Evolutionary conservation across 2,797 vertebrate species (phyloP), one percentile per base, ranked within the genome.

Genomic region (Pteropus rufus): DNA sequence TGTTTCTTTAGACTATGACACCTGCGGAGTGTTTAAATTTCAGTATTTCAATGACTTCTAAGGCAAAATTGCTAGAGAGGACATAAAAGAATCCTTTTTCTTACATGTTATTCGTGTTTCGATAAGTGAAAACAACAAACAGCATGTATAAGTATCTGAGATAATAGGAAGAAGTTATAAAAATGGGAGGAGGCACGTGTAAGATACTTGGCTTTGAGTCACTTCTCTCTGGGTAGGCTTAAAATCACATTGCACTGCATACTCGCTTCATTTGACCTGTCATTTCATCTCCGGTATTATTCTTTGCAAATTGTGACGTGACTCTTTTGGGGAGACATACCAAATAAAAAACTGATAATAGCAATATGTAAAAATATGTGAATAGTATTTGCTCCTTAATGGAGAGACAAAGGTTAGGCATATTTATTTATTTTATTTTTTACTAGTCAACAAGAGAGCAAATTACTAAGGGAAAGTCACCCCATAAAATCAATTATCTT

Each of bases 1-100:
- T 65, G 87, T 82, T 95, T 10, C 88, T 94, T 46, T 92, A 79
- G 96, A 12, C 0, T 72, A 73, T 96, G 98, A 97, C 98, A 99
- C 98, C 98, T 98, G 98, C 96, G 82, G 77, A 76, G 72, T 24
- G 92, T 98, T 96, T 44, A 15, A 69, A 86, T 93, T 67, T 83
- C 93, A 88, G 93, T 54, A 11, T 24, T 58, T 26, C 52, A 76
- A 7, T 69, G 94, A 95, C 97, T 98, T 97, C 81, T 41, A 5
- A 93, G 89, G 73, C 39, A 90, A 46, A 84, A 81, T 5, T 7
- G 85, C 77, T 96, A n/a, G 0, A 31, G 52, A 65, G 6, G 73
- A 23, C 69, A 6, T 44, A 52, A 88, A 89, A 46, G n/a, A 72
- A 94, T 93, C 92, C 89, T 97, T 5, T 79, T 5, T 23, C 44